Evolutionary conservation across 2,888 invertebrate species (phyloP).

Genomic region (Perithous albicinctus): DNA sequence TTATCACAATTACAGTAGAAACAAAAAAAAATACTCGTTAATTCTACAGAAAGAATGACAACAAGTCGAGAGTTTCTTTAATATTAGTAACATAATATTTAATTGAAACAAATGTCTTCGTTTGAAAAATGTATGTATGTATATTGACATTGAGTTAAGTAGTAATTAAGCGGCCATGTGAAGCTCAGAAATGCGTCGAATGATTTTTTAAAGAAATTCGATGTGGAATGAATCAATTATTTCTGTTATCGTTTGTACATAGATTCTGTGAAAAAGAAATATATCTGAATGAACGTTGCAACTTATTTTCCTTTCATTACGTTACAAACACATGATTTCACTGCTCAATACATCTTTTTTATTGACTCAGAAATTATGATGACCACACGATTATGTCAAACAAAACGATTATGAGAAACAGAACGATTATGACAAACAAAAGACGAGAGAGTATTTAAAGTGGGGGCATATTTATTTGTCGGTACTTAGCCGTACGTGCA

Average conservation of each 20-base stretch:
- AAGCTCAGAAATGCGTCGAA: not conserved
- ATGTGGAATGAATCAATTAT: not conserved
- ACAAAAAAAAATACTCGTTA: not conserved
- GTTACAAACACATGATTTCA: constrained; percentile 1
- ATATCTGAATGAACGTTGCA: not conserved
- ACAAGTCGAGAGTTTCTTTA: not conserved
- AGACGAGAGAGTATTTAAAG: not conserved
- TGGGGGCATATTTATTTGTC: not conserved
- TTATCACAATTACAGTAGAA: too few species aligned
- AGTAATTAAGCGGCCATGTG: constrained; percentile 1
- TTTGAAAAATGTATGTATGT: constrained; percentile 34
- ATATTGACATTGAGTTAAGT: constrained; percentile 7
- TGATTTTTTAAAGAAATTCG: not conserved
- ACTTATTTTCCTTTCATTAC: not conserved
- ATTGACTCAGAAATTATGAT: constrained; percentile 1
- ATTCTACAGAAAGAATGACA: not conserved
- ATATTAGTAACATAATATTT: not conserved
- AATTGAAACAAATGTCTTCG: not conserved
- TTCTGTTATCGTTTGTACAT: constrained; percentile 8
- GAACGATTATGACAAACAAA: constrained; percentile 12
- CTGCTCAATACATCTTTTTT: not conserved
- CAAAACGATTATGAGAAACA: too few species aligned
- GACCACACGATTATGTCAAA: too few species aligned
- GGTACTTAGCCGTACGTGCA: not conserved
- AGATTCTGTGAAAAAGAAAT: not conserved